Percentiles rank a stretch among this genome's conserved stretches.
phyloP scores from a whole-genome alignment of 2,797 vertebrate species.

The Linurgus olivaceus region DNA sequence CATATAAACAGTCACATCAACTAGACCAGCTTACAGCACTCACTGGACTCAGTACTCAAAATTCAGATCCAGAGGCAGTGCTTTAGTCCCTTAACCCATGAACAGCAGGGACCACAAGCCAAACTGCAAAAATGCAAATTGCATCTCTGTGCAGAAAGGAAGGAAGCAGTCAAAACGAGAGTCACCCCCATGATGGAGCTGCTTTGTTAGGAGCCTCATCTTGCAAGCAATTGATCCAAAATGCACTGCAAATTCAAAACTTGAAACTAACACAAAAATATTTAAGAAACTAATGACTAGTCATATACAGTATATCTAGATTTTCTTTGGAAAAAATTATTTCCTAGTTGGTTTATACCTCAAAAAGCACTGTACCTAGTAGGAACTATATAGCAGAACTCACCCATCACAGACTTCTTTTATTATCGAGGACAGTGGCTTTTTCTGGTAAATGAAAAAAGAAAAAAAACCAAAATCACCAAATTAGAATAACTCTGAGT shows the following conservation, averaged over 20 bases:
- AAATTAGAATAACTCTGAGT: neutral
- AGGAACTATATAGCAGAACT: constrained; percentile 61
- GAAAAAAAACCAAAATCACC: neutral
- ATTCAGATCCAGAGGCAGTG: neutral
- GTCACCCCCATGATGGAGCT: neutral
- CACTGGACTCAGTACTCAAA: neutral
- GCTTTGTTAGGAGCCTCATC: neutral
- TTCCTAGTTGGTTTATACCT: neutral
- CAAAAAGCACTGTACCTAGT: neutral
- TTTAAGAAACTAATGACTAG: neutral
- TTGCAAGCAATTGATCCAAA: neutral
- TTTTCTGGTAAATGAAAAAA: constrained; percentile 85
- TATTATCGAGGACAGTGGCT: constrained; percentile 94
- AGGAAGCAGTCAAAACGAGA: neutral
- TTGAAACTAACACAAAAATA: neutral
- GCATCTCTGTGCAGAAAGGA: neutral
- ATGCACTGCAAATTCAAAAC: neutral
- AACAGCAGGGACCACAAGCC: neutral
- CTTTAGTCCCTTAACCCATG: neutral
- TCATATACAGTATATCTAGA: neutral
- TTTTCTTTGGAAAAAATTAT: neutral
- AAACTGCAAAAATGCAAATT: neutral
- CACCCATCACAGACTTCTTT: constrained; percentile 99
- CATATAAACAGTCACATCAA: neutral
- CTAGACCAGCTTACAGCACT: neutral